Evolutionary conservation across 2,888 invertebrate genomes (phyloP).

Genomic region (Tribolium freemani): DNA sequence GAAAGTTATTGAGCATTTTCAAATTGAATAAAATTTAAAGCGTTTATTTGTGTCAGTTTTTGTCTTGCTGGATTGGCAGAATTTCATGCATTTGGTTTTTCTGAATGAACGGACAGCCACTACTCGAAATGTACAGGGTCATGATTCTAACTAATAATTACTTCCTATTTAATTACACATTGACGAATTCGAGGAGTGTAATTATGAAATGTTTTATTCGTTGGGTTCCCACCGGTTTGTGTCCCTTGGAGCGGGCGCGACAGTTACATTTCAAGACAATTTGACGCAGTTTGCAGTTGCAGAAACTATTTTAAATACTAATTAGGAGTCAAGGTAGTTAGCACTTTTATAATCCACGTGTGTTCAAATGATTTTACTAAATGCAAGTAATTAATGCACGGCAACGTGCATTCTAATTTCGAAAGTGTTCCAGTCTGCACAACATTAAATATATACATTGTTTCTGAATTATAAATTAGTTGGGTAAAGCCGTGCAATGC

Average conservation of each 20-base stretch:
- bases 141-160: slow-evolving; percentile 20
- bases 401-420: slow-evolving; percentile 37
- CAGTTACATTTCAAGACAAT: slow-evolving; percentile 10
- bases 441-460: slow-evolving; percentile 22
- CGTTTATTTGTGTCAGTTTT: slow-evolving; percentile 26
- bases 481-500: slow-evolving; percentile 25
- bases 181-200: not conserved
- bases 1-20: slow-evolving; percentile 29
- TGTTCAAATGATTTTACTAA: slow-evolving; percentile 37
- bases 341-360: slow-evolving; percentile 30
- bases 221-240: slow-evolving; percentile 18
- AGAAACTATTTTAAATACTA: slow-evolving; percentile 7
- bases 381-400: slow-evolving; percentile 39
- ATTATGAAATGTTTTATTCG: slow-evolving; percentile 13
- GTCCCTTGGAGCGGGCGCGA: not conserved
- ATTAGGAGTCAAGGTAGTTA: slow-evolving; percentile 30
- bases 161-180: slow-evolving; percentile 25
- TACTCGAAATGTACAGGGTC: not conserved
- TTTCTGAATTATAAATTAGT: slow-evolving; percentile 37
- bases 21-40: slow-evolving; percentile 25
- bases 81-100: slow-evolving; percentile 21
- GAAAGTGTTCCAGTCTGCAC: slow-evolving; percentile 35
- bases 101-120: not conserved
- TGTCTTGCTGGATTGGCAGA: not conserved
- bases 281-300: slow-evolving; percentile 21